Base-by-base conservation (phyloP, 2,888 invertebrate genomes). In the Catocala fraxini region DNA sequence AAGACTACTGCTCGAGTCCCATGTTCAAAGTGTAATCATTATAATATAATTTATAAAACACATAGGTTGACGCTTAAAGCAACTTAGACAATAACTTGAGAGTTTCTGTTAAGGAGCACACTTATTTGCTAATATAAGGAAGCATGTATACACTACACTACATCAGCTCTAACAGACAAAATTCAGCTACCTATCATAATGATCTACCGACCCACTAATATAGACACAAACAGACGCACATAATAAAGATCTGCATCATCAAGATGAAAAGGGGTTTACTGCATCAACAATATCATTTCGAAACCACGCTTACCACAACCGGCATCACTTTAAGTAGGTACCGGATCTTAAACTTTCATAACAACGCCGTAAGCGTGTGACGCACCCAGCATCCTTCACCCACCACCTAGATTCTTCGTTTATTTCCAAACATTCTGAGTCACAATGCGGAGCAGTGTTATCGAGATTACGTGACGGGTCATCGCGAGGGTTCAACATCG, bases 381-480 rank as follows among this genome's bases (percentile, higher is more conserved):
- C 47, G 52, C 46, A 51, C 42, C 43, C 13, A 25, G 5, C 56
- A 52, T 52, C 52, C 51, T 47, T 43, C 15, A 57, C 45, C 42
- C 13, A 35, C 4, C 61, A 51, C 45, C 59, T 56, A 61, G 35
- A 56, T 59, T 39, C 15, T 4, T 47, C 2, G 11, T 47, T 59
- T 66, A 55, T 70, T 65, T 59, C 58, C 42, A 69, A 70, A 64
- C 59, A 62, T 48, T 39, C 33, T 71, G 66, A 73, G 51, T 73
- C 59, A 73, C n/a, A 12, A 48, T 60, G 51, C 52, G 47, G 49
- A 49, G 39, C 53, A 52, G 13, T 55, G 53, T 65, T 68, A 63
- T 51, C 53, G 45, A 43, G 62, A 45, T 71, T 57, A 73, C 68
- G 69, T 65, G 64, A 34, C 51, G 66, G 71, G 70, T 69, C 69